A percentile compares a stretch with the other conserved stretches of the same genome.
Evolutionary conservation across 2,113 vertebrate genomes (phyloP).

Genomic region (Petromus typicus): DNA sequence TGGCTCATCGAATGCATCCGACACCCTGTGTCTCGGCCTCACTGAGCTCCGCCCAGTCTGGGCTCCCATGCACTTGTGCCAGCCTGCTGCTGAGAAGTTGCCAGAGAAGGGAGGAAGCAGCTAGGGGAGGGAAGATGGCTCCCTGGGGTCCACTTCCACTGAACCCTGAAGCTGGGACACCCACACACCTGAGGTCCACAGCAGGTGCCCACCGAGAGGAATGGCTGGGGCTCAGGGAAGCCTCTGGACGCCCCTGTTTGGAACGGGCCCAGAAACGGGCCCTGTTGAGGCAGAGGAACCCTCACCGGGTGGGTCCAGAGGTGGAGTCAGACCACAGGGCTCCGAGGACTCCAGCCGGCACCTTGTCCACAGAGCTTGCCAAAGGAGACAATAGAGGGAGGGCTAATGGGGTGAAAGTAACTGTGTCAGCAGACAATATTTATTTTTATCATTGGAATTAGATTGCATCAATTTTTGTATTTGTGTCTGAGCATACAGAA

Average conservation of each 20-base stretch:
- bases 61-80: conserved; percentile 35
- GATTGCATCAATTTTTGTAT: conserved; percentile 82
- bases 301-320: background rate
- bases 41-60: conserved; percentile 37
- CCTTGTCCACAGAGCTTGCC: background rate
- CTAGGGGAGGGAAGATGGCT: conserved; percentile 71
- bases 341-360: background rate
- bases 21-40: conserved; percentile 61
- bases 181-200: conserved; percentile 25
- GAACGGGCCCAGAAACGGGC: background rate
- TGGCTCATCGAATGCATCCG: conserved; percentile 58
- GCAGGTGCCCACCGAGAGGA: background rate
- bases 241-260: background rate
- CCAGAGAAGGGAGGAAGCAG: conserved; percentile 62
- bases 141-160: conserved; percentile 62
- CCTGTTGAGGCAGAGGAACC: background rate
- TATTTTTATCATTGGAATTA: conserved; percentile 78
- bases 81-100: conserved; percentile 74
- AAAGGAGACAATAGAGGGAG: conserved; percentile 62
- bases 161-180: conserved; percentile 59
- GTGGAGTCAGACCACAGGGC: background rate
- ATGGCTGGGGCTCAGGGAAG: background rate
- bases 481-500: conserved; percentile 72
- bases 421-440: conserved; percentile 64
- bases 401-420: conserved; percentile 56